Conservation (phyloP, 2,888 invertebrate species). For the Endotricha flammealis region DNA sequence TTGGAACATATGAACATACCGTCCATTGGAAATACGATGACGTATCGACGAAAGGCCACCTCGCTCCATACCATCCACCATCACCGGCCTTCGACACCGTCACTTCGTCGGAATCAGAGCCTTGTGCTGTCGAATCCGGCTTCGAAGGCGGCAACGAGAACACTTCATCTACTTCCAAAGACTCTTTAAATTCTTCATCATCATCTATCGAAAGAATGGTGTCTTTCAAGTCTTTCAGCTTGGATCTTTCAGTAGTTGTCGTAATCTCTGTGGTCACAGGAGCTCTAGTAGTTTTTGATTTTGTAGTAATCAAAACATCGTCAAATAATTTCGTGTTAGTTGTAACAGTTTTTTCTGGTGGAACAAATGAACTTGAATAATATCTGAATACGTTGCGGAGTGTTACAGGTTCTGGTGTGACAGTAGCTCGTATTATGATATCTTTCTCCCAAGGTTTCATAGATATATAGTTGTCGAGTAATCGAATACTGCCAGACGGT, state of each 20-base stretch:
- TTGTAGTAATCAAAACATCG: constrained; percentile 59
- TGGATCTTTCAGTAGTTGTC: constrained; percentile 42
- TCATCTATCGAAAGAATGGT: constrained; percentile 64
- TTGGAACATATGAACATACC: constrained; percentile 61
- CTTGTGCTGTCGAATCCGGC: constrained; percentile 43
- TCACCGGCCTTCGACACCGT: constrained; percentile 59
- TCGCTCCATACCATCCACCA: constrained; percentile 78
- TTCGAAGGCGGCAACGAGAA: constrained; percentile 65
- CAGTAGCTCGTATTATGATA: constrained; percentile 57
- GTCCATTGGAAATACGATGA: constrained; percentile 83
- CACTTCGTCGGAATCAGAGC: constrained; percentile 59
- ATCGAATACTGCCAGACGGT: constrained; percentile 47
- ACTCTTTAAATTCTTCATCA: constrained; percentile 68
- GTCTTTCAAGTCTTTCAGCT: constrained; percentile 62
- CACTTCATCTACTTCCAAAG: constrained; percentile 66
- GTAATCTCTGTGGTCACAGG: constrained; percentile 40
- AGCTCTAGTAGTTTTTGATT: constrained; percentile 40
- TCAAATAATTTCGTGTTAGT: constrained; percentile 49
- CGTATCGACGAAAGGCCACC: constrained; percentile 82
- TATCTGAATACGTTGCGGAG: constrained; percentile 51
- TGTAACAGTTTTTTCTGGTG: constrained; percentile 46
- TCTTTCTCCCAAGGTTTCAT: constrained; percentile 64
- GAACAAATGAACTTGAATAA: constrained; percentile 43
- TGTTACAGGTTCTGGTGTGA: constrained; percentile 53
- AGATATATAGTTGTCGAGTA: constrained; percentile 51